These are phyloP conservation scores for Aphodius granarius DNA, from an alignment of 2,888 invertebrate species.

Conservation along the genomic window DNA sequence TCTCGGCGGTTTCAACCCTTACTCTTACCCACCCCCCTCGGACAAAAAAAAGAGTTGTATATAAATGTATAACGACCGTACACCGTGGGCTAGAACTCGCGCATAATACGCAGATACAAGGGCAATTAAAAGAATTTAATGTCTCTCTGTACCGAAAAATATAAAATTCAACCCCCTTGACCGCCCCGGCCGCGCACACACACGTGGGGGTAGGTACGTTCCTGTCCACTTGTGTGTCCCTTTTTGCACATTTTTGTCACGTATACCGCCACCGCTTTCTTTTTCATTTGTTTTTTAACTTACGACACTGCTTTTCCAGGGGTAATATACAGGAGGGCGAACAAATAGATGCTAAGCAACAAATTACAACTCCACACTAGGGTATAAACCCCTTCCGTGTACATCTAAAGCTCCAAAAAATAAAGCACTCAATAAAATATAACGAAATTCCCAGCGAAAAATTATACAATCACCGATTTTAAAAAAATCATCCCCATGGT, in stretches of 20 bases:
- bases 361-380: not conserved
- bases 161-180: slow-evolving; percentile 8
- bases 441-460: not conserved
- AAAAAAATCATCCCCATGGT: too few species aligned
- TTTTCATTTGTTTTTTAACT: not conserved
- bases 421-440: not conserved
- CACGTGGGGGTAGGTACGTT: slow-evolving; percentile 4
- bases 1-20: not conserved
- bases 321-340: not conserved
- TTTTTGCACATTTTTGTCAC: not conserved
- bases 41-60: slow-evolving; percentile 7
- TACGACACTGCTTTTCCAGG: not conserved
- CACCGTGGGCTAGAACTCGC: not conserved
- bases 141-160: slow-evolving; percentile 9
- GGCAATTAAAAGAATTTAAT: slow-evolving; percentile 15
- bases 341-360: not conserved
- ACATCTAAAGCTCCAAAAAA: not conserved
- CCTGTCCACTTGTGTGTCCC: not conserved
- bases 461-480: not conserved
- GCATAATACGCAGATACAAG: slow-evolving; percentile 5
- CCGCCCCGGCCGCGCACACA: not conserved
- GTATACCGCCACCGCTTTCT: not conserved
- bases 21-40: slow-evolving; percentile 5
- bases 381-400: not conserved
- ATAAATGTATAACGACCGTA: not conserved